Evolutionary conservation across 2,888 invertebrate species (phyloP), one percentile per base, ranked within the genome.

Genomic region (Hydraecia micacea): DNA sequence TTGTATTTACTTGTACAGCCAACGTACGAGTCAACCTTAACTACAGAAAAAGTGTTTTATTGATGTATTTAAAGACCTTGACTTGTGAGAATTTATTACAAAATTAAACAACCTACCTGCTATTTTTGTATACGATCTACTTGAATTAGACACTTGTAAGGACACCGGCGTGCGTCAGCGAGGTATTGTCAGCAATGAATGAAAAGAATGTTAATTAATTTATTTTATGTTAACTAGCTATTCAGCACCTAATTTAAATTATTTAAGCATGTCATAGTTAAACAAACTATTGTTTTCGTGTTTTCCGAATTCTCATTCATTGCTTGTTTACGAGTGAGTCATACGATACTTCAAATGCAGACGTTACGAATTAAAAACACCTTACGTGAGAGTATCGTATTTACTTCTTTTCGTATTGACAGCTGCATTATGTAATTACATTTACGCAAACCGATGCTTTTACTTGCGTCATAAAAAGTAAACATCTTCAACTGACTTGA

Each of bases 111-210:
- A 46, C 2, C 46, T 58, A 15, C 55, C 21, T 46, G 36, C 32
- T 73, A 36, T 74, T 72, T 60, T 60, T 81, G 69, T 80, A 60
- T 65, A 83, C 60, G 55, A 39, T 83, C 72, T 75, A 73, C 46
- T 60, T 75, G 66, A 75, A 71, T 65, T 85, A 76, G 83, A 83
- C 73, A 83, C 52, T 71, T 67, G 73, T 80, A 80, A 80, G 77
- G 84, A 84, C 86, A 70, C 49, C 65, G 73, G 32, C 63, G 84
- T 90, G 89, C 89, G 91, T 90, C 91, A 91, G 65, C 86, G 77
- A 18, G 46, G 84, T 79, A 87, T 90, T 85, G 85, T 82, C 76
- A 83, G 69, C 72, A 81, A 65, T 83, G 72, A 85, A 86, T 85
- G 83, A 85, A 84, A 87, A 85, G 85, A 80, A 87, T 89, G 86